Evolutionary conservation across 2,113 vertebrate genomes (phyloP), one percentile per base, ranked within the genome.

Genomic region (Centrocercus urophasianus): DNA sequence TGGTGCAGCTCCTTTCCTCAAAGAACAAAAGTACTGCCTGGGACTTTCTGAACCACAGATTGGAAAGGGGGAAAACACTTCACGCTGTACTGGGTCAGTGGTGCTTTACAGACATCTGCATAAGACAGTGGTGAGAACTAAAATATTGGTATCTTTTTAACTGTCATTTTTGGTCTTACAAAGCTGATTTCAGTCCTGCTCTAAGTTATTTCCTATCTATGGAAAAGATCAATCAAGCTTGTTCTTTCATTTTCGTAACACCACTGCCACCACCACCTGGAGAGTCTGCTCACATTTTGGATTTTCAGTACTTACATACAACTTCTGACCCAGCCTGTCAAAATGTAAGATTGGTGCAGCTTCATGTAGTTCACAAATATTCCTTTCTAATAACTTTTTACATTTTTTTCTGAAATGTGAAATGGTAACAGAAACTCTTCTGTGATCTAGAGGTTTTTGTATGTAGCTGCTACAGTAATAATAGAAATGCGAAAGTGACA

Each of bases 131-230:
- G 21, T 63, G 60, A 91, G 36, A 80, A 30, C 71, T 77, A 30
- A 74, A 87, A 5, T 79, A 69, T 19, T 69, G 10, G 11, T 89
- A 75, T 86, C 72, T 96, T 90, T 89, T 78, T 47, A 96, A 88
- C 92, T 73, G 83, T 60, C 34, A 61, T 82, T 96, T 97, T 97
- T 94, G 90, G 30, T 96, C 74, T 96, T 95, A 96, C 73, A 83
- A 64, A 93, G 79, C 78, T 0, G 0, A 45, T 81, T 91, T 90
- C 88, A 91, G 79, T 67, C 88, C 76, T 72, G 72, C 40, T 65
- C 57, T 1, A 11, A 78, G 89, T 94, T 95, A 65, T 88, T 94
- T 96, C 85, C 88, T 95, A 63, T 93, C 93, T 86, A 7, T 95
- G 94, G 93, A 95, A 96, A 91, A 54, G 65, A 95, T 95, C 83